These are phyloP conservation scores for Globia sparganii DNA, from an alignment of 2,888 invertebrate genomes.

Conservation along the genomic window DNA sequence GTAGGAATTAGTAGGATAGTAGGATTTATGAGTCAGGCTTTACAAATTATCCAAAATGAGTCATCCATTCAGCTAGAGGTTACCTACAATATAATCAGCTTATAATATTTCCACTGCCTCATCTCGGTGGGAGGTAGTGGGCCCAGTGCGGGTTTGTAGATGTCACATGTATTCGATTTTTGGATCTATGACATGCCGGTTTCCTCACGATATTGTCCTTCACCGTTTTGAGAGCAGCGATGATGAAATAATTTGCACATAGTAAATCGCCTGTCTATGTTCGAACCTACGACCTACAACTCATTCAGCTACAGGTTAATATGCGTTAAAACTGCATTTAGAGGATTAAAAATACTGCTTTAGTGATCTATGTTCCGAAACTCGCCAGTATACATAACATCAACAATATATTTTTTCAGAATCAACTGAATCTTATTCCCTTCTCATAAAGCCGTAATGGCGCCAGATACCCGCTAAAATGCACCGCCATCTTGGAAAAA, in stretches of 20 bases:
- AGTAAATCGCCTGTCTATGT: too few relatives aligned
- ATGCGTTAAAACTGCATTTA: not conserved
- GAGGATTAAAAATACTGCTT: not conserved
- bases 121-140: not conserved
- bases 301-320: not conserved
- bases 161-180: not conserved
- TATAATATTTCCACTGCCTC: too few relatives aligned
- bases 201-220: not conserved
- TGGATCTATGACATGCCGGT: not conserved
- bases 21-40: too few relatives aligned
- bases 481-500: slow-evolving; percentile 43
- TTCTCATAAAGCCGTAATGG: not conserved
- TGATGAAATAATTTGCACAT: too few relatives aligned
- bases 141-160: not conserved
- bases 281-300: too few relatives aligned
- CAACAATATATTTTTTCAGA: not conserved
- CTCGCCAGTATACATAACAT: not conserved
- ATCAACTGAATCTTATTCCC: not conserved
- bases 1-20: too few relatives aligned
- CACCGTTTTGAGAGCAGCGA: not conserved
- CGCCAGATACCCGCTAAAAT: slow-evolving; percentile 16
- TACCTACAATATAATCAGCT: not conserved
- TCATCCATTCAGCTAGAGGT: not conserved
- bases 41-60: not conserved
- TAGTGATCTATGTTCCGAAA: not conserved